These are phyloP conservation scores for Tokudaia tokunoshimensis DNA, from an alignment of 2,797 vertebrate genomes.

Conservation along the genomic window DNA sequence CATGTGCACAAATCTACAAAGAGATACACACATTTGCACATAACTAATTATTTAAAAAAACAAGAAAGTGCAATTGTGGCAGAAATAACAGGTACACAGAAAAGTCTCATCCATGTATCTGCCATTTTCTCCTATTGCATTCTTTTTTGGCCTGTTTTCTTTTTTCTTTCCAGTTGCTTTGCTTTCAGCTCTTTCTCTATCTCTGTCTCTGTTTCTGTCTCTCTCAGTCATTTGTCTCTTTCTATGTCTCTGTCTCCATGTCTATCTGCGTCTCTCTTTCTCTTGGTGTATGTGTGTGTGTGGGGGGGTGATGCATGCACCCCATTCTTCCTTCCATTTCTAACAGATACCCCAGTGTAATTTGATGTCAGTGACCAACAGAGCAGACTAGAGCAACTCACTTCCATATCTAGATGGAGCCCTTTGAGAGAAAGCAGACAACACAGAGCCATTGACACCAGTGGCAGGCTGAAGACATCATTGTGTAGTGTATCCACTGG, in stretches of 20 bases:
- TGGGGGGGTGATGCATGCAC: not conserved
- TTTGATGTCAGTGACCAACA: not conserved
- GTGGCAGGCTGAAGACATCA: not conserved
- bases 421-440: not conserved
- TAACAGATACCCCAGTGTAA: not conserved
- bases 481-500: not conserved
- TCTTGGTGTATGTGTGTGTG: not conserved
- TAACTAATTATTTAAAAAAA: not conserved
- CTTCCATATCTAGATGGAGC: not conserved
- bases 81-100: not conserved
- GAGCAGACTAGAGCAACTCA: not conserved
- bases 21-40: not conserved
- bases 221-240: not conserved
- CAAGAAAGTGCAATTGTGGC: not conserved
- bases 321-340: not conserved
- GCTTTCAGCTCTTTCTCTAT: not conserved
- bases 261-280: too few species aligned
- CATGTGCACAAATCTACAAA: not conserved
- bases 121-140: not conserved
- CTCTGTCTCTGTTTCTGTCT: not conserved
- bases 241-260: not conserved
- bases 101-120: not conserved
- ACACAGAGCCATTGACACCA: not conserved
- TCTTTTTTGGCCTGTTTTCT: not conserved
- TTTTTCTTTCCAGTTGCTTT: not conserved